A percentile compares a stretch with the other conserved stretches of the same genome.
Evolutionary conservation across 2,888 invertebrate species (phyloP).

Genomic region (Cartodere bifasciata): DNA sequence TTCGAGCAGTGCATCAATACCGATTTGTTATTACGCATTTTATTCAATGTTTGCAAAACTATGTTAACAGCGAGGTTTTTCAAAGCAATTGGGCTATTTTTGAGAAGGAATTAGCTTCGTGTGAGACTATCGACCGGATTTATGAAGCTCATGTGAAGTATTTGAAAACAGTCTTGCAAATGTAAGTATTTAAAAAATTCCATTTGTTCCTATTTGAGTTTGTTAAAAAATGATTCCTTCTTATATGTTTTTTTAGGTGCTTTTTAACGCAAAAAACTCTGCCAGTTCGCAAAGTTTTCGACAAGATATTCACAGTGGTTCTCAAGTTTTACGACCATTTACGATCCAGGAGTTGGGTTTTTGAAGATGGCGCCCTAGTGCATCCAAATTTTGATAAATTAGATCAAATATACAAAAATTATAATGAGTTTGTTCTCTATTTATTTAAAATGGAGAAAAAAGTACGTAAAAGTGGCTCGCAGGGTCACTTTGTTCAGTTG

Average conservation of each 20-base stretch:
- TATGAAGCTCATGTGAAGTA: slow-evolving; percentile 61
- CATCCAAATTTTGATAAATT: slow-evolving; percentile 51
- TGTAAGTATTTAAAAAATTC: slow-evolving; percentile 37
- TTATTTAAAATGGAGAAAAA: slow-evolving; percentile 49
- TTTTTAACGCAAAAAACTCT: slow-evolving; percentile 57
- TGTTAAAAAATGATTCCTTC: neutral
- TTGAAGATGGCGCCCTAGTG: slow-evolving; percentile 36
- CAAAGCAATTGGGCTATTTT: slow-evolving; percentile 64
- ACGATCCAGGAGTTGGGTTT: slow-evolving; percentile 44
- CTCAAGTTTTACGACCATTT: slow-evolving; percentile 56
- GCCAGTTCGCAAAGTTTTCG: slow-evolving; percentile 54
- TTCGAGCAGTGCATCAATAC: slow-evolving; percentile 56
- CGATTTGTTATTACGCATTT: slow-evolving; percentile 67
- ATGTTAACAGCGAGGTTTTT: slow-evolving; percentile 63
- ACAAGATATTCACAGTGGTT: slow-evolving; percentile 59
- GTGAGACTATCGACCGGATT: slow-evolving; percentile 56
- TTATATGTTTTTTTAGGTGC: slow-evolving; percentile 38
- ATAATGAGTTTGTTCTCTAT: slow-evolving; percentile 47
- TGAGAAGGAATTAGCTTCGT: slow-evolving; percentile 51
- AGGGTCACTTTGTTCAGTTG: slow-evolving; percentile 51
- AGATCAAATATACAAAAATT: slow-evolving; percentile 33
- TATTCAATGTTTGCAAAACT: slow-evolving; percentile 61
- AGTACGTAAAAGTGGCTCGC: slow-evolving; percentile 52
- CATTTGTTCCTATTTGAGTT: no score
- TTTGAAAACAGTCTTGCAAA: slow-evolving; percentile 60